phyloP scores from a whole-genome alignment of 1,140 invertebrate species.

The Panagrolaimus sp. region DNA sequence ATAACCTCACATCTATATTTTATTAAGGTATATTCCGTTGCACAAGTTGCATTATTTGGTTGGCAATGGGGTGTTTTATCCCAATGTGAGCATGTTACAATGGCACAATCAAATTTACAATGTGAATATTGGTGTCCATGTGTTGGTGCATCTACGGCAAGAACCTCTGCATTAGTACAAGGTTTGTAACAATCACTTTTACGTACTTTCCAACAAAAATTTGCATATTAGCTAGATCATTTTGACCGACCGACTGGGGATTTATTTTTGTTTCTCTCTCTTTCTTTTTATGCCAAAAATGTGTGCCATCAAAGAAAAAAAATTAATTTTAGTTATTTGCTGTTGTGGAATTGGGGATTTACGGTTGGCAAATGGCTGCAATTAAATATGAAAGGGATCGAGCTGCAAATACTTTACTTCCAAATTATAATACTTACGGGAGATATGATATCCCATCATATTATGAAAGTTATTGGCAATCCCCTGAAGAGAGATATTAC shows the following conservation, averaged over 20 bases:
- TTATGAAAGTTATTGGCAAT: slow-evolving; percentile 54
- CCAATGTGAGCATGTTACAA: slow-evolving; percentile 54
- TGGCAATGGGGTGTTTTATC: slow-evolving; percentile 54
- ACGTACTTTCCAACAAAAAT: background rate
- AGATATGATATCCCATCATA: slow-evolving; percentile 54
- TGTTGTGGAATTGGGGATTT: slow-evolving; percentile 53
- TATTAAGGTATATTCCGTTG: slow-evolving; percentile 54
- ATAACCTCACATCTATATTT: background rate
- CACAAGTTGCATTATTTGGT: slow-evolving; percentile 50
- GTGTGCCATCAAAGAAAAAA: too few relatives aligned
- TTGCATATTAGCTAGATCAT: background rate
- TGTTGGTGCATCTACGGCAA: slow-evolving; percentile 56
- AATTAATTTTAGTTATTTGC: slow-evolving; percentile 12
- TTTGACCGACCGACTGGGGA: slow-evolving; percentile 12
- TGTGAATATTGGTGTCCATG: slow-evolving; percentile 59
- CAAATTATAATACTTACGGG: slow-evolving; percentile 58
- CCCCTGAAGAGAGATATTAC: slow-evolving; percentile 57
- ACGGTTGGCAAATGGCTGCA: slow-evolving; percentile 59
- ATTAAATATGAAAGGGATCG: slow-evolving; percentile 59
- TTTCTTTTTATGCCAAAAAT: too few relatives aligned
- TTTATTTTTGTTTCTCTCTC: too few relatives aligned
- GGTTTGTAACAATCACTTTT: slow-evolving; percentile 26
- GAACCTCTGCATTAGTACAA: slow-evolving; percentile 55
- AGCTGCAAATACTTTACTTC: slow-evolving; percentile 54
- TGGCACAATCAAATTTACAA: slow-evolving; percentile 58